A percentile compares a stretch with the other conserved stretches of the same genome.
Evolutionary conservation across 2,888 invertebrate genomes (phyloP).

Genomic region (Azorinus chamasolen): DNA sequence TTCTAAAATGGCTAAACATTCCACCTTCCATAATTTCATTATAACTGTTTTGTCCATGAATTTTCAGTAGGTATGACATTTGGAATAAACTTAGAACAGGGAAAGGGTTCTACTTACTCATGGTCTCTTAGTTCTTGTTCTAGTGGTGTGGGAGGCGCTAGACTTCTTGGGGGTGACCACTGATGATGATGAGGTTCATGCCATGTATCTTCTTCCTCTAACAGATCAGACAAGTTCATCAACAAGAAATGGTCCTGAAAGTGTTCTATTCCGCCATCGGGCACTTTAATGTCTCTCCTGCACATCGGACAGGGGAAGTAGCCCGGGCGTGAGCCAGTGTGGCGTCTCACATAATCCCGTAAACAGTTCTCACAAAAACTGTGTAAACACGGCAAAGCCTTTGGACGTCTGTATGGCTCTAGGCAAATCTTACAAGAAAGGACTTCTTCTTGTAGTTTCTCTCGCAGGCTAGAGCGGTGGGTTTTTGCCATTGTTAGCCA

Average conservation of each 20-base stretch:
- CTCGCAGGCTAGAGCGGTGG: slow-evolving; percentile 75
- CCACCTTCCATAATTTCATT: no score
- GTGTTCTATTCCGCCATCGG: slow-evolving; percentile 75
- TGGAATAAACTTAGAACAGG: no score
- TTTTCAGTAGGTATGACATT: no score
- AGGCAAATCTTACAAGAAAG: slow-evolving; percentile 83
- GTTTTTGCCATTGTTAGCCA: slow-evolving; percentile 84
- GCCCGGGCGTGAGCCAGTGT: slow-evolving; percentile 77
- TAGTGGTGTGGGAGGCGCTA: slow-evolving; percentile 80
- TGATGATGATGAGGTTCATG: slow-evolving; percentile 60
- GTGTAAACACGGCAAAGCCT: slow-evolving; percentile 82
- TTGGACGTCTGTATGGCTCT: slow-evolving; percentile 79
- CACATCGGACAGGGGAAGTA: slow-evolving; percentile 83
- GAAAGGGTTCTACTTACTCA: slow-evolving; percentile 81
- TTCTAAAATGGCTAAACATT: no score
- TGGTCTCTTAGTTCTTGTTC: slow-evolving; percentile 75
- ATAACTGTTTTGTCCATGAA: no score
- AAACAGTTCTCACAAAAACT: slow-evolving; percentile 60
- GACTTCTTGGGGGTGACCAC: slow-evolving; percentile 74
- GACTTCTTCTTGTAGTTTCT: slow-evolving; percentile 83
- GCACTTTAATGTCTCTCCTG: slow-evolving; percentile 78
- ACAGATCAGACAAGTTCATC: slow-evolving; percentile 77
- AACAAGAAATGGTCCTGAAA: slow-evolving; percentile 82
- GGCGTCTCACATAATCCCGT: slow-evolving; percentile 80
- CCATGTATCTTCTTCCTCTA: slow-evolving; percentile 77